Evolutionary conservation across 1,140 invertebrate genomes (phyloP), one percentile per base, ranked within the genome.

Genomic region (Tetramorium simillimum): DNA sequence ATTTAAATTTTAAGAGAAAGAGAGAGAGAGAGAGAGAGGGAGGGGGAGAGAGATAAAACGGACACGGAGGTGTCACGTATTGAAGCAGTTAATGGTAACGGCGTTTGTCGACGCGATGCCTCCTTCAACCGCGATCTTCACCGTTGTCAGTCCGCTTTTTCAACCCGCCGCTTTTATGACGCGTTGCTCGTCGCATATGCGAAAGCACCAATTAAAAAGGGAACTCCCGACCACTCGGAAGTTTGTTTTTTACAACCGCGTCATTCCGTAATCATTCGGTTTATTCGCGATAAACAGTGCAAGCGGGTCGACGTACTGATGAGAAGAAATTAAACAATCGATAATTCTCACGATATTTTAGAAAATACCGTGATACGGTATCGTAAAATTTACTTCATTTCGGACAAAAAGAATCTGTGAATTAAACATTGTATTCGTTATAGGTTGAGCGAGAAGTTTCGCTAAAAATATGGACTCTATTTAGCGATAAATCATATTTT

Each of bases 141-240:
- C 87, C 89, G 62, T 76, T 65, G 69, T 87, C 80, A 84, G 81
- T 90, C 76, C 76, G 86, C 86, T 88, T 87, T 90, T 90, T 88
- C 89, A 87, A 88, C 86, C 76, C 86, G 89, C 58, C 81, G 88
- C 86, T 90, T 90, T 90, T 90, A 86, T 90, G 77, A 88, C 40
- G 60, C 80, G n/a, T 63, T 40, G 60, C 76, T 56, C 80, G 75
- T 37, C 58, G 72, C 80, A 88, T 72, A 82, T 73, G 81, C 89
- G 76, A 86, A 82, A 90, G 86, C 76, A 78, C 76, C 89, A 90
- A 90, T 90, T 90, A 90, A 90, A 90, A 90, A 89, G 76, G 86
- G 70, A 88, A 90, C 76, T 67, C 28, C 18, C 63, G 16, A 58
- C 21, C n/a, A 69, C 81, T 82, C 33, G 81, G 21, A 51, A 60